phyloP scores from a whole-genome alignment of 1,140 invertebrate species.

The Brachionus rubens region DNA sequence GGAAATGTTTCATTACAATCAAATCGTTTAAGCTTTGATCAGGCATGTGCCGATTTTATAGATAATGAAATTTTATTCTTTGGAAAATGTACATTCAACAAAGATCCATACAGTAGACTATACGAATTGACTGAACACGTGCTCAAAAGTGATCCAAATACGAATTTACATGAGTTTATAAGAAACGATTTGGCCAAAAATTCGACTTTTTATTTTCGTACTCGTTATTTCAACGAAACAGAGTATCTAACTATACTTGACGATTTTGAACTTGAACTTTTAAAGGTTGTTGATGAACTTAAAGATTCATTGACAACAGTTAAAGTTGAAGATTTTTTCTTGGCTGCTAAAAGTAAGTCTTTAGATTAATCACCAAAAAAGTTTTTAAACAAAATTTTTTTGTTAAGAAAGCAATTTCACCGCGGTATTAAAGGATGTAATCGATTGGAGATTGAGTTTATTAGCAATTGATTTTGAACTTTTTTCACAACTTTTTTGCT shows the following conservation, averaged over 20 bases:
- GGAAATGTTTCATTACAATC: too few relatives aligned
- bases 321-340: neutral
- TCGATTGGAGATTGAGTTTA: too few relatives aligned
- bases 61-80: conserved; percentile 25
- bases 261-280: neutral
- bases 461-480: too few relatives aligned
- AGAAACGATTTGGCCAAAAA: neutral
- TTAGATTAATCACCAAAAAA: too few relatives aligned
- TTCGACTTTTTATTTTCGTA: neutral
- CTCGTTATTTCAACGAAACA: neutral
- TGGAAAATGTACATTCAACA: neutral
- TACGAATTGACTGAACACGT: neutral
- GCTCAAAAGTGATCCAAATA: conserved; percentile 4
- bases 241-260: neutral
- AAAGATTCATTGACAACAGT: neutral
- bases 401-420: neutral
- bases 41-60: neutral
- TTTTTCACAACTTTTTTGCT: too few relatives aligned
- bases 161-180: neutral
- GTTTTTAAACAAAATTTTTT: neutral
- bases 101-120: neutral
- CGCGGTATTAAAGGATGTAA: too few relatives aligned
- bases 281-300: neutral
- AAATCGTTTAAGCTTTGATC: neutral
- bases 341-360: conserved; percentile 3